Evolutionary conservation across 2,888 invertebrate species (phyloP), one percentile per base, ranked within the genome.

Genomic region (Xylophagus ater): DNA sequence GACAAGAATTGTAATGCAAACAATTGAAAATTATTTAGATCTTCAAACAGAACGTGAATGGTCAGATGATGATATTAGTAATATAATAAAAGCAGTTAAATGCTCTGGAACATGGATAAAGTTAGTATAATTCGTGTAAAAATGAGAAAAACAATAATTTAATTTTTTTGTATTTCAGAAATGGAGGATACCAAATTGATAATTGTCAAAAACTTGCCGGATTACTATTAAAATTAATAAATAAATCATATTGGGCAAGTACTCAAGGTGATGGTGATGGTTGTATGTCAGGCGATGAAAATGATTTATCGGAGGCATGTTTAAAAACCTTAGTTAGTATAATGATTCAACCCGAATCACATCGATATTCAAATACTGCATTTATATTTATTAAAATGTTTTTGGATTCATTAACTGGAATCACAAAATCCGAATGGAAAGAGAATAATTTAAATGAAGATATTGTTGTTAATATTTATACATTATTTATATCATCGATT

Each of bases 401-500:
- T 49, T 56, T 78, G 31, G 68, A 71, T 39, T 70, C 77, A 13
- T 67, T 76, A 43, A 63, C 65, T 42, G 67, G 67, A 37, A 72
- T 73, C 19, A 62, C 72, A 9, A 67, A 70, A 47, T 57, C 60
- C 32, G 72, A 73, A 49, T 65, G 64, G 64, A 64, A 60, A 41
- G 58, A 60, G 7, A 62, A 66, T 33, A 64, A 66, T 44, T 60
- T 64, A 30, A 64, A 66, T 46, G 62, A 65, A 41, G 87, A 88
- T 52, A 67, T 82, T 24, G 65, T 80, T 12, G 72, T 76, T 0
- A 74, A 73, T 34, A 64, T 82, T 34, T 78, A 80, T 52, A 76
- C 77, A 13, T 66, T 81, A 49, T 72, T 80, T 47, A 76, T 81
- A 15, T 73, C 78, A 2, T 65, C 82, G 3, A 79, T 77, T 17